Evolutionary conservation across 2,888 invertebrate genomes (phyloP).

Genomic region (Coelogynopora nodosa): DNA sequence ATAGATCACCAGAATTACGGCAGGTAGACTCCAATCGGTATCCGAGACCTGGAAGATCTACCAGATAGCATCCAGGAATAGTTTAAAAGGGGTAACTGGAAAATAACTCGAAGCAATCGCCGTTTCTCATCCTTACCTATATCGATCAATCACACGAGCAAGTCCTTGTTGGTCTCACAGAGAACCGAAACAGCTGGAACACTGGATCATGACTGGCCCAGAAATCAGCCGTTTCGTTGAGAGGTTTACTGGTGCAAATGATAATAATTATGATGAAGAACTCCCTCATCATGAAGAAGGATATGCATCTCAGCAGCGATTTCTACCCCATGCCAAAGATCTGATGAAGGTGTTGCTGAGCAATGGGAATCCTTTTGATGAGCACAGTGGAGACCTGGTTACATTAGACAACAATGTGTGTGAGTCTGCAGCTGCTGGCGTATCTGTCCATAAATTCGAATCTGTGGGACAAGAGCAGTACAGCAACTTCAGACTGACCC

Average conservation of each 20-base stretch:
- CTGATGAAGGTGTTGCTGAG: slow-evolving; percentile 43
- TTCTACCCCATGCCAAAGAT: slow-evolving; percentile 42
- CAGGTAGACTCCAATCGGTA: not conserved
- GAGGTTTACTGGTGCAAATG: slow-evolving; percentile 36
- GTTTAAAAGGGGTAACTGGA: slow-evolving; percentile 42
- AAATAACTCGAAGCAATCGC: slow-evolving; percentile 45
- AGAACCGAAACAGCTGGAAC: slow-evolving; percentile 40
- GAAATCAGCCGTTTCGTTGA: slow-evolving; percentile 35
- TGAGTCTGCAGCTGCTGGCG: not conserved
- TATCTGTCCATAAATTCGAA: slow-evolving; percentile 2
- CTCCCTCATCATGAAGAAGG: slow-evolving; percentile 44
- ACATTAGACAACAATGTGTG: slow-evolving; percentile 10
- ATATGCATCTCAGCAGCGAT: slow-evolving; percentile 43
- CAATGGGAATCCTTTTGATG: slow-evolving; percentile 22
- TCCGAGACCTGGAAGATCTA: not conserved
- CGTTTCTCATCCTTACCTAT: slow-evolving; percentile 39
- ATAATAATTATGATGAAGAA: slow-evolving; percentile 34
- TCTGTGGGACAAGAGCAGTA: slow-evolving; percentile 5
- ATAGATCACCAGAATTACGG: slow-evolving; percentile 42
- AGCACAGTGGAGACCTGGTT: not conserved
- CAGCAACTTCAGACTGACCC: slow-evolving; percentile 13
- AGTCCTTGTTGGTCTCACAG: slow-evolving; percentile 42
- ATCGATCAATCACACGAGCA: slow-evolving; percentile 46
- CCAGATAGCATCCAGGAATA: slow-evolving; percentile 8
- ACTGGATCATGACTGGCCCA: slow-evolving; percentile 37